phyloP scores from a whole-genome alignment of 2,797 vertebrate genomes.

The Argyrosomus regius region DNA sequence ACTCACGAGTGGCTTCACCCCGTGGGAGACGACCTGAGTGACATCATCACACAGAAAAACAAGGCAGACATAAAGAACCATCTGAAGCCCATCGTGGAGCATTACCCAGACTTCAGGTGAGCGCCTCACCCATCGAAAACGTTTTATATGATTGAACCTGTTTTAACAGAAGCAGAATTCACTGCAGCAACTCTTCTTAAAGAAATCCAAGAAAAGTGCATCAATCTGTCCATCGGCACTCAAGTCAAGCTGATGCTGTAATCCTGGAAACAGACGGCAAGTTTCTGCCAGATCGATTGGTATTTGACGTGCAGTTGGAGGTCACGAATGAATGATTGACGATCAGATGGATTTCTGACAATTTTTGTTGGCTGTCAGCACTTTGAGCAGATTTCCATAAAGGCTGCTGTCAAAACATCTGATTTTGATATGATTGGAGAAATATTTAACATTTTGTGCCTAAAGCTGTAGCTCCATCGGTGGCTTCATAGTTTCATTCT shows the following conservation, averaged over 20 bases:
- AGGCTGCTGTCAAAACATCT: too few relatives aligned
- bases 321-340: background rate
- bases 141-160: background rate
- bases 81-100: conserved; percentile 79
- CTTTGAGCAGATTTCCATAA: too few relatives aligned
- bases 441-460: too few relatives aligned
- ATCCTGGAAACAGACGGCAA: background rate
- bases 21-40: conserved; percentile 83
- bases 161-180: background rate
- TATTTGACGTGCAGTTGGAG: background rate
- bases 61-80: conserved; percentile 83
- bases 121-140: background rate
- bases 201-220: background rate
- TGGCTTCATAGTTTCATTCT: too few relatives aligned
- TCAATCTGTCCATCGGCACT: background rate
- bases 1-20: conserved; percentile 85
- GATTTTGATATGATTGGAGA: too few relatives aligned
- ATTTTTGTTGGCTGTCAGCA: background rate
- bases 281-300: background rate
- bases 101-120: conserved; percentile 92
- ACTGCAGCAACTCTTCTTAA: background rate
- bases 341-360: background rate
- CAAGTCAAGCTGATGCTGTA: too few relatives aligned
- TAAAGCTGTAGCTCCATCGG: too few relatives aligned
- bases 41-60: conserved; percentile 85